Evolutionary conservation across 2,888 invertebrate genomes (phyloP).

Genomic region (Allacma fusca): DNA sequence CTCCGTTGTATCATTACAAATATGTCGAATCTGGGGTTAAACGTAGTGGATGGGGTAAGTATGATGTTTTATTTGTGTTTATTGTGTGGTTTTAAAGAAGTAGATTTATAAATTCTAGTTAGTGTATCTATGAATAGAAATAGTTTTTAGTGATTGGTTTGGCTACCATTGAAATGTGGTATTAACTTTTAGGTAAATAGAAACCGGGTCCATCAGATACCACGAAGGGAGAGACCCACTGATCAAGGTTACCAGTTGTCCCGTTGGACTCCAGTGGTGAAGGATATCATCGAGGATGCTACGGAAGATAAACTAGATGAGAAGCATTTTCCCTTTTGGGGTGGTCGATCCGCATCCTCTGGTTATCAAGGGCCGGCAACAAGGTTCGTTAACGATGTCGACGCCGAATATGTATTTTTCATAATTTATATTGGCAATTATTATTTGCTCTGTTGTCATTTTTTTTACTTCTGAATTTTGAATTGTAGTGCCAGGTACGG

Average conservation of each 20-base stretch:
- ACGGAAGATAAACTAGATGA: slow-evolving; percentile 97
- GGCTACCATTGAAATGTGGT: not conserved
- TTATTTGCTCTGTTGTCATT: not conserved
- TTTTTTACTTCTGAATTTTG: not conserved
- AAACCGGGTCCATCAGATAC: slow-evolving; percentile 85
- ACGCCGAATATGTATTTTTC: too few relatives aligned
- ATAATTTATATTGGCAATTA: not conserved
- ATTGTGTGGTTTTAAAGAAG: too few relatives aligned
- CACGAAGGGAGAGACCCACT: slow-evolving; percentile 92
- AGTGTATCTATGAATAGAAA: too few relatives aligned
- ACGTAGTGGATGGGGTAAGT: slow-evolving; percentile 86
- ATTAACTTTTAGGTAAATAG: slow-evolving; percentile 71
- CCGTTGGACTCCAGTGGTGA: slow-evolving; percentile 96
- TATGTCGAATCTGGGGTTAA: slow-evolving; percentile 89
- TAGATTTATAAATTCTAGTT: too few relatives aligned
- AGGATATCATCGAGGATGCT: slow-evolving; percentile 98
- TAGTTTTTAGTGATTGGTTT: slow-evolving; percentile 20
- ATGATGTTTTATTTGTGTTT: slow-evolving; percentile 5
- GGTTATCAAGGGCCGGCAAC: slow-evolving; percentile 84
- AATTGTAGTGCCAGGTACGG: slow-evolving; percentile 89
- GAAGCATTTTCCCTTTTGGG: slow-evolving; percentile 94
- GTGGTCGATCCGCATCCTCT: slow-evolving; percentile 84
- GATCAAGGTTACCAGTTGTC: slow-evolving; percentile 99
- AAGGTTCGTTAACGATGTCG: slow-evolving; percentile 32
- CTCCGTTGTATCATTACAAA: slow-evolving; percentile 97